phyloP scores from a whole-genome alignment of 1,140 invertebrate species.

The Pseudoatta argentina region DNA sequence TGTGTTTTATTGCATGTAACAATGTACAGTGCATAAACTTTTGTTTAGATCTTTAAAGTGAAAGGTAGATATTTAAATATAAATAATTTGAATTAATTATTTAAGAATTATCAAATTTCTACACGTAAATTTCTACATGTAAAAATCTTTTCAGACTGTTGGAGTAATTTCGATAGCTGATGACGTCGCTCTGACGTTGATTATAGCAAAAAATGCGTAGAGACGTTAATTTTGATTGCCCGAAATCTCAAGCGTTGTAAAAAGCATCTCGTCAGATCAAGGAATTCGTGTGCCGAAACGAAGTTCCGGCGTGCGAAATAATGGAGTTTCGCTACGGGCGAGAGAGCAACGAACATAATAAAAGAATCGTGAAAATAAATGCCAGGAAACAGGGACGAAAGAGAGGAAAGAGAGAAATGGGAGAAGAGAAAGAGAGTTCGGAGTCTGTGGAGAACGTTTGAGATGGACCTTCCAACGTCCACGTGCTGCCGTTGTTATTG shows the following conservation, averaged over 20 bases:
- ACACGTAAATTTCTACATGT: not conserved
- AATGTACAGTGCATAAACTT: not conserved
- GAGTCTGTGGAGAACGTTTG: slow-evolving; percentile 28
- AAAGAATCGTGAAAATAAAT: slow-evolving; percentile 48
- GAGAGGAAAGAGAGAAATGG: not conserved
- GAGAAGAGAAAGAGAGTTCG: not conserved
- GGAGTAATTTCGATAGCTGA: not conserved
- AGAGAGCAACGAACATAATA: slow-evolving; percentile 35
- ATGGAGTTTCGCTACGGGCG: slow-evolving; percentile 46
- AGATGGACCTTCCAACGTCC: slow-evolving; percentile 66
- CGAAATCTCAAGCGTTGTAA: not conserved
- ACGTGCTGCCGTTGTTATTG: slow-evolving; percentile 83
- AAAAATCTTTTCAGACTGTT: not conserved
- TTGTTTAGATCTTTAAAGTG: not conserved
- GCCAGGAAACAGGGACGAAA: slow-evolving; percentile 2
- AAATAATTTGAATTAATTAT: not conserved
- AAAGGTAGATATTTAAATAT: not conserved
- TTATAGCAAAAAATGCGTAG: slow-evolving; percentile 37
- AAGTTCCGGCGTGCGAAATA: slow-evolving; percentile 57
- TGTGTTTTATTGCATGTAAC: not conserved
- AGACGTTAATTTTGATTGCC: not conserved
- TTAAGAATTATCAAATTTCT: slow-evolving; percentile 14
- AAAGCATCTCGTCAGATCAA: not conserved
- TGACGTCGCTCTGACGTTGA: not conserved
- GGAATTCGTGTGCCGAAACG: slow-evolving; percentile 1